Evolutionary conservation across 2,797 vertebrate genomes (phyloP), one percentile per base, ranked within the genome.

Genomic region (Scyliorhinus canicula): DNA sequence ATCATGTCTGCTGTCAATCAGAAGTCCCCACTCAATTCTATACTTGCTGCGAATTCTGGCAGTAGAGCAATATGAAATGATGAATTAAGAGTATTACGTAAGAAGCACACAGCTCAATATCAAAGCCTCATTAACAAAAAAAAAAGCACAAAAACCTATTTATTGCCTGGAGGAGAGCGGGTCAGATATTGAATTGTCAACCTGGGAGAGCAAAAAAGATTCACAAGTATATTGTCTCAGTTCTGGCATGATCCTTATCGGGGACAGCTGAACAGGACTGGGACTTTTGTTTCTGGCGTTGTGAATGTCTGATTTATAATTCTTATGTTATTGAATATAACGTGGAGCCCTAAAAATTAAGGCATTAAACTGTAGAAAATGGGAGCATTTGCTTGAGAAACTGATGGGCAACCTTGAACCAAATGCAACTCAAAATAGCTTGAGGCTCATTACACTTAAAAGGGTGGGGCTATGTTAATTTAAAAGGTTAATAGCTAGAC

Each of bases 71-170:
- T 26, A 91, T 91, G 60, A 91, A 91, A 65, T 65, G 44, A 44
- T 82, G n/a, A 91, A 91, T 91, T 44, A 91, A 91, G 40, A 40
- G 9, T 91, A 91, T 91, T 63, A 40, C 40, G 60, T 65, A 91
- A 91, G 88, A 91, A 91, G 86, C 52, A 90, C 31, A 57, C 31
- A 90, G 57, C 88, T 91, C 88, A 65, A 91, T 40, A 91, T 90
- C 86, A 90, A 90, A 90, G 88, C 57, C 60, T 40, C 40, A 47
- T 82, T 5, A 82, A 82, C 77, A 1, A 79, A 79, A 82, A 26
- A 16, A 44, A 79, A 2, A 4, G 1, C 44, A 5, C 7, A 82
- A 2, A 5, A 47, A 47, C 0, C 79, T 82, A 65, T 65, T 65
- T 65, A 31, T 47, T 82, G 79, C 26, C 4, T 9, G 16, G 19